Percentiles rank a stretch among this genome's conserved stretches.
Evolutionary conservation across 2,113 vertebrate species (phyloP).

Genomic region (Centropus unirufus): DNA sequence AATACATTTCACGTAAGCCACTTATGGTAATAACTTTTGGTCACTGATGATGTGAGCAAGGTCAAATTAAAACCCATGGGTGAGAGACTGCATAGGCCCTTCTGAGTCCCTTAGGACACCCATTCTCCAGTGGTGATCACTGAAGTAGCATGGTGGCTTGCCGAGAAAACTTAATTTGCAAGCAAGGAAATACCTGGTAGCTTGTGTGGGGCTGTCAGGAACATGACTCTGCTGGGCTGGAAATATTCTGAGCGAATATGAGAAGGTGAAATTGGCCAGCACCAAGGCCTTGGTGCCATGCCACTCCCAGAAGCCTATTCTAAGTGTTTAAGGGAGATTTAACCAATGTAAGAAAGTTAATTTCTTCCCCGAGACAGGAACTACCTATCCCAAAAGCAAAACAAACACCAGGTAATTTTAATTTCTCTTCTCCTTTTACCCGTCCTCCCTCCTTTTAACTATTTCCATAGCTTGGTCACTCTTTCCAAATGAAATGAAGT

Average conservation of each 20-base stretch:
- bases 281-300: background rate
- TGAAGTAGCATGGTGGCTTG: constrained; percentile 14
- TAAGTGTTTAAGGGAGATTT: background rate
- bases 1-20: constrained; percentile 54
- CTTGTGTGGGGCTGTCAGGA: background rate
- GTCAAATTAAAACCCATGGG: constrained; percentile 47
- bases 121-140: background rate
- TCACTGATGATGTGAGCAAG: constrained; percentile 39
- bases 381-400: background rate
- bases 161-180: constrained; percentile 5
- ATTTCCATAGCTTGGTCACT: background rate
- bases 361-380: background rate
- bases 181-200: background rate
- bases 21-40: constrained; percentile 55
- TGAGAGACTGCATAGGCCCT: background rate
- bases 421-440: background rate
- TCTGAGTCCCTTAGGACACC: constrained; percentile 13
- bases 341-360: background rate
- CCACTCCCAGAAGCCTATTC: background rate
- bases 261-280: background rate
- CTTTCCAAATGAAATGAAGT: background rate
- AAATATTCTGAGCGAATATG: background rate
- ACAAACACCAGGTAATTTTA: background rate
- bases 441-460: background rate
- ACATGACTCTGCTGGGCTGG: background rate